These are phyloP conservation scores for Sylvilagus floridanus DNA, from an alignment of 2,797 vertebrate species.

Conservation along the genomic window DNA sequence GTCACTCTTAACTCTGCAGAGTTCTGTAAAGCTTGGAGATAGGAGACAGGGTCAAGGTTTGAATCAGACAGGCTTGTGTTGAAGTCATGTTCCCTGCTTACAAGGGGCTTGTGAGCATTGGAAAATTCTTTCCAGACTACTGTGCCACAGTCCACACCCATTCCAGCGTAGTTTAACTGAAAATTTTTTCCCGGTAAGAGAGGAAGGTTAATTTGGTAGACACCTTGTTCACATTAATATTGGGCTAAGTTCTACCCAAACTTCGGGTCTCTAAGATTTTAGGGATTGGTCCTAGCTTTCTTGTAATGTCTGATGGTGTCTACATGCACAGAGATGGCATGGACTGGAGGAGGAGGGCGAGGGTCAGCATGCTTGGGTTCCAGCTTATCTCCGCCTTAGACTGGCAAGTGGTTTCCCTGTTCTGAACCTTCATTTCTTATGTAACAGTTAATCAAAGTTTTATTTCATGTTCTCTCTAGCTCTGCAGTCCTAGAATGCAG, in stretches of 20 bases:
- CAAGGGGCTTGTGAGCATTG: background rate
- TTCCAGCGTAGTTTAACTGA: background rate
- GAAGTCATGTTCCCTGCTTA: background rate
- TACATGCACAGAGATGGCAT: background rate
- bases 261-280: background rate
- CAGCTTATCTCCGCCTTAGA: background rate
- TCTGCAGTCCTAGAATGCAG: background rate
- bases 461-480: background rate
- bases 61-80: background rate
- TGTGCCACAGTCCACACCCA: background rate
- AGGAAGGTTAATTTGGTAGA: conserved; percentile 55
- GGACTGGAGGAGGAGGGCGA: background rate
- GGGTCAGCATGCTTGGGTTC: background rate
- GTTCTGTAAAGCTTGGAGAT: conserved; percentile 33
- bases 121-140: conserved; percentile 65
- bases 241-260: conserved; percentile 1
- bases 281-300: background rate
- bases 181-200: background rate
- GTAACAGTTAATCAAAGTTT: background rate
- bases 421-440: background rate
- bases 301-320: background rate
- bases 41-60: background rate
- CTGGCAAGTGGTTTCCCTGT: background rate
- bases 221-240: conserved; percentile 2
- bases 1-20: background rate